Percentiles rank a stretch among this genome's conserved stretches.
Conservation (phyloP, 2,113 vertebrate species). For the Chaetorhynchus papuensis region DNA sequence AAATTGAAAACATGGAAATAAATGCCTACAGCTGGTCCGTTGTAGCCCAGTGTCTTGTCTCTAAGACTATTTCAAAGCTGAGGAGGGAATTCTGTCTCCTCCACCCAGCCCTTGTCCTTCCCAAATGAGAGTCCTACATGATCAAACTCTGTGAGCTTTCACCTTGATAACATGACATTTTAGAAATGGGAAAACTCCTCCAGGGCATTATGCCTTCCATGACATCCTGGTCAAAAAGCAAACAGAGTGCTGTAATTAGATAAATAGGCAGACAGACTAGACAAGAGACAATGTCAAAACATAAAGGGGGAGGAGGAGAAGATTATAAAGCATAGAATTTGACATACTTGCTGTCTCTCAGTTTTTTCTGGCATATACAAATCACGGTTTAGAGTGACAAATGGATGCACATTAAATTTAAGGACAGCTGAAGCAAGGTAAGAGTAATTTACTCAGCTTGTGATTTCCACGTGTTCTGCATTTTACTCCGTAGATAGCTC, state of each 20-base stretch:
- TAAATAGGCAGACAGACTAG: neutral
- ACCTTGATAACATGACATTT: neutral
- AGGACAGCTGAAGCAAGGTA: neutral
- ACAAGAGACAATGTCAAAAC: neutral
- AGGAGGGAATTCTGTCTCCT: neutral
- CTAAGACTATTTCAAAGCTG: neutral
- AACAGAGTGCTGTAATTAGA: neutral
- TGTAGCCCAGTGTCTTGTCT: neutral
- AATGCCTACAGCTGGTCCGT: neutral
- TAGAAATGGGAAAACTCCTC: neutral
- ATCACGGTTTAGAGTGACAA: constrained; percentile 11
- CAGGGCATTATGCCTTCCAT: neutral
- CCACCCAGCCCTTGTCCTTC: neutral
- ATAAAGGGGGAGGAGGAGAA: neutral
- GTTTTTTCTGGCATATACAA: neutral
- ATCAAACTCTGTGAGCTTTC: neutral
- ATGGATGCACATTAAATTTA: neutral
- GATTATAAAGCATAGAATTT: constrained; percentile 10
- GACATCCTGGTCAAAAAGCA: neutral
- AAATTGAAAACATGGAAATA: neutral
- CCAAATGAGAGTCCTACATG: neutral
- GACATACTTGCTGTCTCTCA: neutral
- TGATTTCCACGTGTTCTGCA: neutral
- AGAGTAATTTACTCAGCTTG: neutral
- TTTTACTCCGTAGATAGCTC: neutral